Conservation (phyloP, 2,888 invertebrate species). For the Petrophora chlorosata region DNA sequence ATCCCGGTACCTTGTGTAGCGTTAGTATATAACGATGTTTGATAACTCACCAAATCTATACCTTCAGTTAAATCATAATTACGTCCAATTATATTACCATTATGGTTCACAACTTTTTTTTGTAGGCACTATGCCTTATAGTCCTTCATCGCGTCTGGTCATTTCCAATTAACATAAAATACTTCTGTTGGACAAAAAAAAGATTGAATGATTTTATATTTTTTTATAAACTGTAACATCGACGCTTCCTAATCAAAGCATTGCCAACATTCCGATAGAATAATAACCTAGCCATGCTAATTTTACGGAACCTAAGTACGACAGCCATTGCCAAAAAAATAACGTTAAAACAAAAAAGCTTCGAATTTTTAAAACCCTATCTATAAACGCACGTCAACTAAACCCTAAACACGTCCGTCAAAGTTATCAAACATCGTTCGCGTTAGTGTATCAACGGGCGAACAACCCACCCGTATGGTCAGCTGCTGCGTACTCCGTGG, state of each 20-base stretch:
- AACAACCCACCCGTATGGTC: constrained; percentile 97
- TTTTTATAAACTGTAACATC: too few species aligned
- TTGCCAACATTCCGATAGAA: background rate
- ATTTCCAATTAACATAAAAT: constrained; percentile 20
- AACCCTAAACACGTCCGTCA: background rate
- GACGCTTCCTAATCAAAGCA: too few species aligned
- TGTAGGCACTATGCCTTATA: constrained; percentile 2
- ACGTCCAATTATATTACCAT: constrained; percentile 4
- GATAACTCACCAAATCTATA: constrained; percentile 43
- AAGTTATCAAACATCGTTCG: constrained; percentile 36
- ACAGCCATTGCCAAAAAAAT: too few species aligned
- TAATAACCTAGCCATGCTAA: background rate
- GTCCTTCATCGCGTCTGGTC: constrained; percentile 6
- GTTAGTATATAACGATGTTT: constrained; percentile 64
- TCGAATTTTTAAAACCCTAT: too few species aligned
- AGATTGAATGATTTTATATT: too few species aligned
- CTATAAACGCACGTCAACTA: background rate
- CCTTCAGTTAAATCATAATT: constrained; percentile 2
- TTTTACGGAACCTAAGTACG: constrained; percentile 1
- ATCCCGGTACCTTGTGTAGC: constrained; percentile 69
- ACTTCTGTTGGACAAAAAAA: constrained; percentile 13
- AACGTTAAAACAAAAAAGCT: too few species aligned
- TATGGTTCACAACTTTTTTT: background rate
- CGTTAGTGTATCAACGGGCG: constrained; percentile 73
- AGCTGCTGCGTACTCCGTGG: constrained; percentile 90